Evolutionary conservation across 2,797 vertebrate species (phyloP).

Genomic region (Diceros bicornis): DNA sequence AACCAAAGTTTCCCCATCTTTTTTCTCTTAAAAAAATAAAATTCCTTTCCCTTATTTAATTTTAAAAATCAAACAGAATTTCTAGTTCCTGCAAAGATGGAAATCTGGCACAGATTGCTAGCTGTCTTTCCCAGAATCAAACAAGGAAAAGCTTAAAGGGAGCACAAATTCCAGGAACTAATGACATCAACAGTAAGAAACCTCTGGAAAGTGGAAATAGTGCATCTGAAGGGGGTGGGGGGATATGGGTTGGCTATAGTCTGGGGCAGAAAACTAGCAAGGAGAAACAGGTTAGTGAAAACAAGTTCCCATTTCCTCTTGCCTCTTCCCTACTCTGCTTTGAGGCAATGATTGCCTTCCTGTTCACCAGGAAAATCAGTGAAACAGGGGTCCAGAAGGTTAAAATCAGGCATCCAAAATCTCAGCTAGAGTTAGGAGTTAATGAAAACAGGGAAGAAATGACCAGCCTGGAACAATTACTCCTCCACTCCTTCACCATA

Average conservation of each 20-base stretch:
- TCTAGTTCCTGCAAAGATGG: constrained; percentile 40
- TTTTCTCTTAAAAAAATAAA: constrained; percentile 48
- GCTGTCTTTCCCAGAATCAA: constrained; percentile 30
- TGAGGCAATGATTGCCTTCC: neutral
- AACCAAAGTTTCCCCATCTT: neutral
- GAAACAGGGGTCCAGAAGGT: neutral
- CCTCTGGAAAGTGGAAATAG: neutral
- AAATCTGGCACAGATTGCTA: constrained; percentile 4
- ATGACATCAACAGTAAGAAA: neutral
- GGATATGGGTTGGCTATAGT: neutral
- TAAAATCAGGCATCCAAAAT: neutral
- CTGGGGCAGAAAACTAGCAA: neutral
- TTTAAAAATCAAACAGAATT: constrained; percentile 40
- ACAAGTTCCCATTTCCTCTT: neutral
- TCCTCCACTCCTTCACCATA: neutral
- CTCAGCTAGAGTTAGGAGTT: neutral
- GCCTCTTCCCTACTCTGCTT: neutral
- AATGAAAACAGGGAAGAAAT: neutral
- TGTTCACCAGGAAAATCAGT: neutral
- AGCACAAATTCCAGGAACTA: neutral
- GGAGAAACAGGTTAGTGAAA: neutral
- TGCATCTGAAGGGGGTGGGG: neutral
- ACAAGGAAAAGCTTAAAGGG: constrained; percentile 27
- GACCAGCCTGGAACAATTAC: neutral
- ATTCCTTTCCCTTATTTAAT: constrained; percentile 46